Base-by-base conservation (phyloP, 2,888 invertebrate genomes). In the Protodeltote pygarga region DNA sequence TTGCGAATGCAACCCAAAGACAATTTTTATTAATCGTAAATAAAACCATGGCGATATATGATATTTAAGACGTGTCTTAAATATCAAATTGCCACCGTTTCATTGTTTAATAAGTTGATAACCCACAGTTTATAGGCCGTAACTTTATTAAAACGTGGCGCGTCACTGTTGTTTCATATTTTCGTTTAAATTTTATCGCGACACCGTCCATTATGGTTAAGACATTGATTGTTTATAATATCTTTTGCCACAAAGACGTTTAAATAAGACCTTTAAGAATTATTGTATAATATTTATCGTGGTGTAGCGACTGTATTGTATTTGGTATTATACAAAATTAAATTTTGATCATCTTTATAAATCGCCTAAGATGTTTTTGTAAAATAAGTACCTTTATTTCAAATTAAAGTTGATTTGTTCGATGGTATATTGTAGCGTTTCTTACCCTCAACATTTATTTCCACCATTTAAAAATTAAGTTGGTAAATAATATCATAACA, bases 91-190 rank as follows among this genome's bases (percentile, higher is more conserved):
- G 33, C 23, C 41, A 40, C 16, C 40, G 32, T 50, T 45, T 50
- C 44, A 55, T 42, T 39, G 38, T 65, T 51, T 54, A 55, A 64
- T 70, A 67, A 69, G 28, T 42, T 59, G 54, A 51, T 57, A 65
- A 44, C 54, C 45, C 44, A 44, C 42, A 53, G 52, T 70, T 65
- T 55, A 65, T 48, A 53, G 35, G 29, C 37, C 38, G 47, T 64
- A 51, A 61, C 55, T 59, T 69, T 61, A 71, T 66, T 69, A 69
- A 69, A 59, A 64, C 37, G 21, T 21, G 42, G 38, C 35, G 39
- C 41, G 33, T 44, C 45, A 50, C 33, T 34, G 33, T 65, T 55
- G 44, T 68, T 57, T 67, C 51, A 48, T 44, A 57, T 55, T 57
- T 68, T 42, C 45, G 25, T 38, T 49, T 53, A 39, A 63, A 60